These are phyloP conservation scores for Leucoraja ocellata DNA, from an alignment of 2,797 vertebrate species.

Conservation along the genomic window DNA sequence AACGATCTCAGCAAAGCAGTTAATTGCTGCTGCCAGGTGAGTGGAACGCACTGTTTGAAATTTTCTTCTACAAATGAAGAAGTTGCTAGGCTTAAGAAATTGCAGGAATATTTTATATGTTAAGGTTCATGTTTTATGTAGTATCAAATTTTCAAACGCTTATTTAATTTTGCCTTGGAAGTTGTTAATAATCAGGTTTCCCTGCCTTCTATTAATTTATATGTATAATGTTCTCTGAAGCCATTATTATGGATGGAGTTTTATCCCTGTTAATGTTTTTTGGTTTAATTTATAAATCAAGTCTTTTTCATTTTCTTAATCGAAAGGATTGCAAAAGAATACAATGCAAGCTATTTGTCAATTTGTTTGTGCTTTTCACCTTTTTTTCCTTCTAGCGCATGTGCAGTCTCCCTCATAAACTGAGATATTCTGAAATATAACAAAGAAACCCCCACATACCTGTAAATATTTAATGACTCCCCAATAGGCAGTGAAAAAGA, in stretches of 20 bases:
- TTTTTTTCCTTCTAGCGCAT: background rate
- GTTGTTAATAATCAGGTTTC: background rate
- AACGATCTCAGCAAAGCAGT: conserved; percentile 30
- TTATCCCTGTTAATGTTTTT: background rate
- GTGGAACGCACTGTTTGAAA: conserved; percentile 13
- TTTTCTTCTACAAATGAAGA: background rate
- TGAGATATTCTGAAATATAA: background rate
- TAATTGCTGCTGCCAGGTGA: conserved; percentile 33
- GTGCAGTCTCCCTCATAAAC: background rate
- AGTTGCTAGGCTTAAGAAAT: background rate
- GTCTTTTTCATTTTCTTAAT: background rate
- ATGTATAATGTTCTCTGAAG: background rate
- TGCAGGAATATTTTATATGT: background rate
- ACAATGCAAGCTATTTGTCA: background rate
- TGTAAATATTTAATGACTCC: conserved; percentile 4
- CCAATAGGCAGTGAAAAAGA: conserved; percentile 22
- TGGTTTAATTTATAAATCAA: background rate
- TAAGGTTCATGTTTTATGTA: background rate
- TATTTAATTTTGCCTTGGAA: background rate
- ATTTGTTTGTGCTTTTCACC: background rate
- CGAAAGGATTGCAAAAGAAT: background rate
- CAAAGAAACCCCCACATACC: background rate
- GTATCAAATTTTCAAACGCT: background rate
- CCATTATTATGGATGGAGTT: background rate
- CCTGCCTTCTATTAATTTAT: background rate